Base-by-base conservation (phyloP, 1,140 invertebrate species). In the Drosophila teissieri region DNA sequence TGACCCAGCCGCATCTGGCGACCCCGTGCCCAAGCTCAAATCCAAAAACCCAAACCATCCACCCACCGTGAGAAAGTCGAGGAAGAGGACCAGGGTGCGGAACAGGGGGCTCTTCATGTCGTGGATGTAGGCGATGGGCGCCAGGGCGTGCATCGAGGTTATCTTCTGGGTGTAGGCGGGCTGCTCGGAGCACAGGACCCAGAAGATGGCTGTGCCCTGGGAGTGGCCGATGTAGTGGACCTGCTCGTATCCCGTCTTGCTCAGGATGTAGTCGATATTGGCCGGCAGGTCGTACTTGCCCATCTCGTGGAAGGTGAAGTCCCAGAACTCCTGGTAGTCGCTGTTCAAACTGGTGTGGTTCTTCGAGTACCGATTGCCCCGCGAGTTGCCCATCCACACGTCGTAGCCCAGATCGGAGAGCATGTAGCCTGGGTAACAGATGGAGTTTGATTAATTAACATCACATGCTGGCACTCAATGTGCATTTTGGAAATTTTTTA, bases 241-340 rank as follows among this genome's bases (percentile, higher is more conserved):
- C 61, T 94, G 92, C 17, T 93, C 73, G 60, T 93, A 91, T 3
- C 93, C 93, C 0, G 96, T 96, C 11, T 91, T 79, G n/a, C 93
- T 91, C 2, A 97, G 90, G 34, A 95, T 93, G 79, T 95, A 95
- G 81, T 96, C 94, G 44, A 98, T 95, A 92, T 95, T 95, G 0
- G 96, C 94, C 2, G 96, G 96, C 34, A 97, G 75, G 92, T 98
- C 97, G 67, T 94, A 95, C 37, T 94, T 92, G 44, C 95, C 96
- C 93, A 97, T 96, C 92, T 97, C 96, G 82, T 97, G 95, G 93
- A 94, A 97, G 46, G 95, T 96, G 81, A 96, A 97, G 68, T 95
- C 92, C 96, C 96, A 97, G 81, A 95, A 97, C 51, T 94, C 90
- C 12, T 93, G 90, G 55, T 94, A 93, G 80, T 95, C 94, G 3